Percentiles rank a stretch among this genome's conserved stretches.
Evolutionary conservation across 2,797 vertebrate species (phyloP).

Genomic region (Danio kyathit): DNA sequence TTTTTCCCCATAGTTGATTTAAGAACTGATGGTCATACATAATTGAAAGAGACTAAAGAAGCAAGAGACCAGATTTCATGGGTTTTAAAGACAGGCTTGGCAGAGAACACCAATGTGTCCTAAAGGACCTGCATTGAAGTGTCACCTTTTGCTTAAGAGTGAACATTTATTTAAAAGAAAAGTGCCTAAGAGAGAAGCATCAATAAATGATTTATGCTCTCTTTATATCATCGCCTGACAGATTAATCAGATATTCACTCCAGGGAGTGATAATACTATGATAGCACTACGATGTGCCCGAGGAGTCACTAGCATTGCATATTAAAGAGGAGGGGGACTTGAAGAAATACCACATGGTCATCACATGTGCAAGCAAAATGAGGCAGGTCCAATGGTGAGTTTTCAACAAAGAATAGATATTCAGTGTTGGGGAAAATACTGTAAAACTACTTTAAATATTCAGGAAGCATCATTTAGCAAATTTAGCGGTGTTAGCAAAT

Average conservation of each 20-base stretch:
- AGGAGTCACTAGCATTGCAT: constrained; percentile 57
- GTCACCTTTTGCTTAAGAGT: constrained; percentile 41
- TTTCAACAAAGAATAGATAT: constrained; percentile 4
- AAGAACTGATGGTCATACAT: constrained; percentile 67
- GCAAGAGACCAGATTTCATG: constrained; percentile 44
- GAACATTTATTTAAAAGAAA: constrained; percentile 52
- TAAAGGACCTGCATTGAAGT: constrained; percentile 40
- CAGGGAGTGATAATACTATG: constrained; percentile 46
- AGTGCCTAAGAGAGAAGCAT: constrained; percentile 54
- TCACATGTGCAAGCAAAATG: constrained; percentile 30
- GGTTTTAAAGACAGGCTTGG: constrained; percentile 26
- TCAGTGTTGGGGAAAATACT: background rate
- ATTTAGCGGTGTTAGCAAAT: background rate
- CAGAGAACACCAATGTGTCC: constrained; percentile 36
- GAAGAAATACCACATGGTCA: constrained; percentile 47
- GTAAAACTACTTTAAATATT: background rate
- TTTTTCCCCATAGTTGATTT: constrained; percentile 63
- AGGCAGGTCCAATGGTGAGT: background rate
- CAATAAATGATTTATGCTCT: constrained; percentile 67
- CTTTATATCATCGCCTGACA: constrained; percentile 58
- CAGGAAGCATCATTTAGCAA: too few species aligned
- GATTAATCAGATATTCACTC: constrained; percentile 63
- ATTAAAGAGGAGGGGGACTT: constrained; percentile 62
- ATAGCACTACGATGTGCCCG: constrained; percentile 26
- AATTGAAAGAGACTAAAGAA: constrained; percentile 61